These are phyloP conservation scores for Sarcoramphus papa DNA, from an alignment of 2,797 vertebrate species.

Conservation along the genomic window DNA sequence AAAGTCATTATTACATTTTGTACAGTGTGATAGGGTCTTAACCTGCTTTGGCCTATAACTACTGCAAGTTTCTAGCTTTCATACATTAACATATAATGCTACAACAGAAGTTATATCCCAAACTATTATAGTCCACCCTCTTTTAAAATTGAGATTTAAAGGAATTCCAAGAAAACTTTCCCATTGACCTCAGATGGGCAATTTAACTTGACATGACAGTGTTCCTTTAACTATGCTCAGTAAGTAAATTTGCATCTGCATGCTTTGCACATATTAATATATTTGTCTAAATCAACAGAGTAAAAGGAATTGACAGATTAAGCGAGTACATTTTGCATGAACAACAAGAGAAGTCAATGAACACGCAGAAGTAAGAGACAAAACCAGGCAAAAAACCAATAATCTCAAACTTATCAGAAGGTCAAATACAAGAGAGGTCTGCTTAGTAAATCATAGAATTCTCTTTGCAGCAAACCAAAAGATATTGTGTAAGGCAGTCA, in stretches of 20 bases:
- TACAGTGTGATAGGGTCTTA: background rate
- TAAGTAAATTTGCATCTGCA: background rate
- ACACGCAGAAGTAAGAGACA: background rate
- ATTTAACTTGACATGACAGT: background rate
- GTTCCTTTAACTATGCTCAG: background rate
- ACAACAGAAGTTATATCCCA: background rate
- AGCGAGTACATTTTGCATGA: background rate
- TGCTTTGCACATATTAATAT: background rate
- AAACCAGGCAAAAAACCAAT: background rate
- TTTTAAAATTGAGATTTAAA: background rate
- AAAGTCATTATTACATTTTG: background rate
- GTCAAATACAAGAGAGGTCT: constrained; percentile 3
- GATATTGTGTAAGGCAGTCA: background rate
- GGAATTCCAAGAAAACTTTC: background rate
- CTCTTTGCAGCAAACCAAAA: background rate
- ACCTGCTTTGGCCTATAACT: background rate
- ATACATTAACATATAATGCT: background rate
- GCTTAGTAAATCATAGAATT: background rate
- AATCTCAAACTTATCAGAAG: background rate
- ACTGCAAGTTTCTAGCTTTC: background rate
- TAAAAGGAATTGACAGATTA: constrained; percentile 46
- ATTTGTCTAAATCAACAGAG: constrained; percentile 52
- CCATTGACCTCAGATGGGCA: background rate
- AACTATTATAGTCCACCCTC: background rate
- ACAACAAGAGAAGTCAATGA: background rate